These are phyloP conservation scores for Cossypha dichroa DNA, from an alignment of 2,797 vertebrate species.

Conservation along the genomic window DNA sequence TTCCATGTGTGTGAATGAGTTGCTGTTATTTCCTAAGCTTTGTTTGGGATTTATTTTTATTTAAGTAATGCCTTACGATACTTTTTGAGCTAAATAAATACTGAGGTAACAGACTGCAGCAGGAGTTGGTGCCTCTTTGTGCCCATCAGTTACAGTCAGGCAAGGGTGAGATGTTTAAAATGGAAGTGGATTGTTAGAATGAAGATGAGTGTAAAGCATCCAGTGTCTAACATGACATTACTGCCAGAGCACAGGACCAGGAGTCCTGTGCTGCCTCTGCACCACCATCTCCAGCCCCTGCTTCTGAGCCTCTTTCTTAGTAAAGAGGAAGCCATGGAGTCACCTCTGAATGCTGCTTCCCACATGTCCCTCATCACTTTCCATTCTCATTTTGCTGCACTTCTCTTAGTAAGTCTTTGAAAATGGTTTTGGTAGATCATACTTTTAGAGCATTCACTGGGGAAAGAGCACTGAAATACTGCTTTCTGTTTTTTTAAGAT, in stretches of 20 bases:
- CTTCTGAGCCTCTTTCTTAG: neutral
- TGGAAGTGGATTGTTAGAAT: neutral
- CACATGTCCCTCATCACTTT: fast-evolving
- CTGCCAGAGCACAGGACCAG: neutral
- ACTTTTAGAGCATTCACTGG: neutral
- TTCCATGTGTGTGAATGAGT: fast-evolving
- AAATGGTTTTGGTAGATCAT: neutral
- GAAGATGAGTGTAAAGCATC: neutral
- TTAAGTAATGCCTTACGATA: fast-evolving
- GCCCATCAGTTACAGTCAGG: neutral
- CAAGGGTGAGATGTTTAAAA: neutral
- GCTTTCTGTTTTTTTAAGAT: neutral
- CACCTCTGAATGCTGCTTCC: neutral
- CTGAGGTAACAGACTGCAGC: neutral
- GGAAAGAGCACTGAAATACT: neutral
- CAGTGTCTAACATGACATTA: fast-evolving
- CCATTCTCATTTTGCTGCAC: neutral
- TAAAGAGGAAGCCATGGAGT: neutral
- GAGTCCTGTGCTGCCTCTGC: neutral
- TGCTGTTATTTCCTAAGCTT: neutral
- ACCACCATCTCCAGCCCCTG: neutral
- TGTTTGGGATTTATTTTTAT: neutral
- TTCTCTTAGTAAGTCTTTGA: neutral
- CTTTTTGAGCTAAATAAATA: neutral
- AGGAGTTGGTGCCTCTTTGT: neutral